A percentile compares a stretch with the other conserved stretches of the same genome.
Conservation (phyloP, 2,888 invertebrate genomes). For the Zonitis immaculata region DNA sequence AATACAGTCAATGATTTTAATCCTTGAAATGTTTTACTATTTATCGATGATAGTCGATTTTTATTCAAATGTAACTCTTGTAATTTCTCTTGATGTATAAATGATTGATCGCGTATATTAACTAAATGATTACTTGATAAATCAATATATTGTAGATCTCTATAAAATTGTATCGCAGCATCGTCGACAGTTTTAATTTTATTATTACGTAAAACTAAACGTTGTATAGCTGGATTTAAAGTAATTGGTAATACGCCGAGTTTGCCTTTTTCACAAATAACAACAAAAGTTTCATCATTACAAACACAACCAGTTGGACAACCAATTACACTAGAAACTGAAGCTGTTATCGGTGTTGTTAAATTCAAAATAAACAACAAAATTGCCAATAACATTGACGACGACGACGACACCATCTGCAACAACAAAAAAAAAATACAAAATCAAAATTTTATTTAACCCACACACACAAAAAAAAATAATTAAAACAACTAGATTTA, state of each 20-base stretch:
- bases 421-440: too few species aligned
- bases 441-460: constrained; percentile 14
- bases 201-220: constrained; percentile 78
- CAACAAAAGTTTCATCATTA: constrained; percentile 84
- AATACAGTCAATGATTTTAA: constrained; percentile 72
- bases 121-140: constrained; percentile 80
- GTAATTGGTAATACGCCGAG: constrained; percentile 87
- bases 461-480: not conserved
- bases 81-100: constrained; percentile 73
- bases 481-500: not conserved
- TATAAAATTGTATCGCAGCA: constrained; percentile 83
- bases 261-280: constrained; percentile 79
- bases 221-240: constrained; percentile 83
- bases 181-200: constrained; percentile 85
- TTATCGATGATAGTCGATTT: constrained; percentile 77
- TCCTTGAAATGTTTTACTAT: constrained; percentile 75
- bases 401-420: constrained; percentile 30
- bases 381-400: constrained; percentile 27
- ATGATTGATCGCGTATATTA: constrained; percentile 74
- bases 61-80: constrained; percentile 78
- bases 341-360: constrained; percentile 24
- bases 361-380: constrained; percentile 28
- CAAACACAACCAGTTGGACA: constrained; percentile 86
- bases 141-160: constrained; percentile 79
- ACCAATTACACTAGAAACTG: constrained; percentile 56